Base-by-base conservation (phyloP, 2,113 vertebrate species). In the Ancistrus triradiatus region DNA sequence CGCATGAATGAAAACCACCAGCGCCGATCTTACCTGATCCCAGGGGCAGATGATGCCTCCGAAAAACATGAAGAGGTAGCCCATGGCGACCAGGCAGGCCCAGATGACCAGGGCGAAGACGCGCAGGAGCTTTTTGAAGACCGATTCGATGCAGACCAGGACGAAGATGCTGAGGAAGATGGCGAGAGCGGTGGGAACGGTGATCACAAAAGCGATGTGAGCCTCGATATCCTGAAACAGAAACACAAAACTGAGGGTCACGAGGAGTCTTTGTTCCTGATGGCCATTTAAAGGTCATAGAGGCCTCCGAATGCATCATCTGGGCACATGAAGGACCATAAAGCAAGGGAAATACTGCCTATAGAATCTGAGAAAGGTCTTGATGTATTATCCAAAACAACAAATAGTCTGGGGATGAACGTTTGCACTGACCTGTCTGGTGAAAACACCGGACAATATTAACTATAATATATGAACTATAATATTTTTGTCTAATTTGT, bases 41-140 rank as follows among this genome's bases (percentile, higher is more conserved):
- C 95, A 98, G 0, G 95, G 91, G 81, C 91, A 97, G 80, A 98
- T 83, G 66, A 95, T 92, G 60, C 93, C 94, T 15, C 93, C 95
- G 4, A 93, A 96, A 82, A 95, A 96, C 94, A 98, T 96, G 75
- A 98, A 98, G 75, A 98, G 84, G 85, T 97, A 98, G 70, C 91
- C 95, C 95, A 98, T 98, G 80, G 93, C 82, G 77, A 97, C 92
- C 59, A 98, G 88, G 53, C 94, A 95, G 14, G 89, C 89, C 94
- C 95, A 98, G 77, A 98, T 93, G 75, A 97, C 89, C 78, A 97
- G 69, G 1, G 95, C 97, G 83, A 98, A 97, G 68, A 97, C 27
- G 2, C 89, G 91, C 1, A 98, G 92, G 46, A 98, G 90, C 84
- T 94, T 98, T 88, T 94, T 95, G 78, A 98, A 98, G 63, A 98